Evolutionary conservation across 35 echinoderm and acorn worm genomes (phyloP), one percentile per base, ranked within the genome.

Genomic region (Diadema setosum): DNA sequence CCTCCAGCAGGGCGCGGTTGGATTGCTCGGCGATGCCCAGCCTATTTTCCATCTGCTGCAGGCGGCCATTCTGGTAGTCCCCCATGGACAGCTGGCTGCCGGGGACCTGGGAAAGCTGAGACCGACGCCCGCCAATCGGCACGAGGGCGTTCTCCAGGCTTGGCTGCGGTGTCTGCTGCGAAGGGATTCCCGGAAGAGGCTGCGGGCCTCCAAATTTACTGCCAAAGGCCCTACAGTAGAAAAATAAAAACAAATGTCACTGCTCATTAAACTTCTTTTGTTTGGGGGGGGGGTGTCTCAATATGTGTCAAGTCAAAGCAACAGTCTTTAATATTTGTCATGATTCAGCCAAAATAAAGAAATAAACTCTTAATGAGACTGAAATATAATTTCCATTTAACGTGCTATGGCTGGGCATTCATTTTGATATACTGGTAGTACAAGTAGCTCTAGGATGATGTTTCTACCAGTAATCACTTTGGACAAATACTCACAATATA

Each of bases 1-100:
- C 95, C 65, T 94, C 96, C 9, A 94, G 69, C 15, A 98, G 86
- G 1, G 96, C 96, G 59, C 96, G 36, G 37, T 94, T 92, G 0
- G 96, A 98, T 81, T 98, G 96, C 36, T 98, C 96, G 33, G 92
- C 89, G 37, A 94, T 48, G 57, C 89, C 69, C 25, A 98, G 89
- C 65, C 96, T 88, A 1, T 85, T 81, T 33, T 98, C 96, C 30
- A 98, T 69, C 81, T 91, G 92, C 18, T 93, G 65, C 2, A 92
- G 1, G 37, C 93, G 88, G 35, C 87, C 87, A 59, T 86, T 93
- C 7, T 46, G 32, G 42, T 81, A 88, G 39, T 98, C 96, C 29
- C 91, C 91, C 2, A 87, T 65, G 26, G 64, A 30, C 36, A 85
- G 59, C 18, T 81, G 88, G 26, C 61, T 75, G n/a, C 85, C 88